Base-by-base conservation (phyloP, 23 tunicate species). In the Trididemnum miniatum region DNA sequence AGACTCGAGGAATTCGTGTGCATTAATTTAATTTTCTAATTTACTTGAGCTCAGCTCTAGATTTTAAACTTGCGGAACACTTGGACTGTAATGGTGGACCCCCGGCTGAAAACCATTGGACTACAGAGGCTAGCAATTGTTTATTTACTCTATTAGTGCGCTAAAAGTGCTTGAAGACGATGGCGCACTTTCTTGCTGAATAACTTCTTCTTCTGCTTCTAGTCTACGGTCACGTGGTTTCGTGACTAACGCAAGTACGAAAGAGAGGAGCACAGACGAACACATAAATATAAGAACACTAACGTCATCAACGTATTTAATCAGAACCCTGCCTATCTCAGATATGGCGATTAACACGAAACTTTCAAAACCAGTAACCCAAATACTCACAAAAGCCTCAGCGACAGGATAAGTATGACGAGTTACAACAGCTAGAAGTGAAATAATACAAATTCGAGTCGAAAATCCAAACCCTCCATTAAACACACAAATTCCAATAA, bases 301-400 rank as follows among this genome's bases (percentile, higher is more conserved):
- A 34, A 34, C 25, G 2, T 31, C 75, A 31, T 31, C 4, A 3
- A 34, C 75, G 75, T 69, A 15, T 7, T 31, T 69, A 30, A 69
- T 69, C 22, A 69, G 38, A 12, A 69, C 2, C 26, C 75, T 20
- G 2, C 75, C 75, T 5, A 69, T 5, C 31, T 69, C 75, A 12
- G 75, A 31, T 4, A 69, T 69, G 20, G 31, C 20, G 5, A 69
- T 69, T 31, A 69, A 33, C 20, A 33, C 40, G 31, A 69, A 12
- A 34, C 75, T 69, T 34, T 69, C 75, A 32, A 69, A 69, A 34
- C 75, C 75, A 69, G 75, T 69, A 18, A 69, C 25, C 75, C 75
- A 69, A 24, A 69, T 32, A 33, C 38, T 34, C 20, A 69, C 75
- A 69, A 69, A 69, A 32, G 75, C 29, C 25, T 69, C 75, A 69